A percentile compares a stretch with the other conserved stretches of the same genome.
These are phyloP conservation scores for Ceratina japonica DNA, from an alignment of 1,140 invertebrate genomes.

Conservation along the genomic window DNA sequence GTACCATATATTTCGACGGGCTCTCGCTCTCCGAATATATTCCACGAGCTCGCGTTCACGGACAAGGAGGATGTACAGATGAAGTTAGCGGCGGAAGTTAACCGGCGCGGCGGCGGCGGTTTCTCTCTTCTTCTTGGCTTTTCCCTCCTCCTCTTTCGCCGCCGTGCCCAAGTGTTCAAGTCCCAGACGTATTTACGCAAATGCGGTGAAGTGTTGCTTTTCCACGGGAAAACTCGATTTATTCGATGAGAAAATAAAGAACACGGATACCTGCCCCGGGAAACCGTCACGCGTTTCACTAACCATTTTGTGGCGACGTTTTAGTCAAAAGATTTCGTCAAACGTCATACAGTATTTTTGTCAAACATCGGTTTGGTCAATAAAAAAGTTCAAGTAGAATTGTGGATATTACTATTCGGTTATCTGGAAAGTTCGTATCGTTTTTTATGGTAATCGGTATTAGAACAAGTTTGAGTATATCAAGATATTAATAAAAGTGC, in stretches of 20 bases:
- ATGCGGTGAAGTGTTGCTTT: constrained; percentile 20
- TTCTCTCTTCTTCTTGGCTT: constrained; percentile 6
- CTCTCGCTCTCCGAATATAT: constrained; percentile 5
- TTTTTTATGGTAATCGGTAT: no score
- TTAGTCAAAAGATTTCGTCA: no score
- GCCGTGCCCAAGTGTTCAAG: not conserved
- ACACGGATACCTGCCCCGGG: not conserved
- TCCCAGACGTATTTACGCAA: constrained; percentile 22
- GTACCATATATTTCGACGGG: constrained; percentile 15
- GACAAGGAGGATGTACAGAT: constrained; percentile 21
- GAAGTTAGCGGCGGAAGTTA: constrained; percentile 44
- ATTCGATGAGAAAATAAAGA: not conserved
- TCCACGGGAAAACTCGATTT: not conserved
- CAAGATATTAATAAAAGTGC: no score
- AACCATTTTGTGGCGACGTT: not conserved
- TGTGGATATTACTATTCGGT: no score
- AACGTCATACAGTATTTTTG: no score
- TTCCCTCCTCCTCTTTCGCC: constrained; percentile 17
- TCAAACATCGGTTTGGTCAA: no score
- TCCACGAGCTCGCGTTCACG: constrained; percentile 29
- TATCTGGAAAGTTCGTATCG: no score
- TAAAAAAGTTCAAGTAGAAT: no score
- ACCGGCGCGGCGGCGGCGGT: constrained; percentile 5
- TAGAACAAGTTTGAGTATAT: no score
- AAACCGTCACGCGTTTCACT: not conserved